These are phyloP conservation scores for Megatriorchis doriae DNA, from an alignment of 2,113 vertebrate species.

Conservation along the genomic window DNA sequence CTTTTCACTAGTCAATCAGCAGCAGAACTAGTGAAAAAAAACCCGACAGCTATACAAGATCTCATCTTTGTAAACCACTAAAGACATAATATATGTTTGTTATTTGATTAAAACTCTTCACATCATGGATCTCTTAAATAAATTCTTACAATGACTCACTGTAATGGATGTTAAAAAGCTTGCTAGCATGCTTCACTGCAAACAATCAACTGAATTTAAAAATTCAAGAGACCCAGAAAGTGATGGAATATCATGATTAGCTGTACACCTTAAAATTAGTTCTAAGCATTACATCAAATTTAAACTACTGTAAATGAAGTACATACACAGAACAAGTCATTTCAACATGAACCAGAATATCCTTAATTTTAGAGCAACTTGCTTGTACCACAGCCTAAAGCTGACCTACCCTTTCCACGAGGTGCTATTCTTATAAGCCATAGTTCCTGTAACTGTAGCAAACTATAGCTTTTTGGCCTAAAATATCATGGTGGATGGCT, in stretches of 20 bases:
- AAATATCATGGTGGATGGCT: not conserved
- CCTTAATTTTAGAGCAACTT: not conserved
- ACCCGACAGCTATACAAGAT: not conserved
- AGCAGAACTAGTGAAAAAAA: not conserved
- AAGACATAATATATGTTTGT: not conserved
- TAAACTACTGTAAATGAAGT: not conserved
- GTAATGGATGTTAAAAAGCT: not conserved
- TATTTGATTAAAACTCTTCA: slow-evolving; percentile 6
- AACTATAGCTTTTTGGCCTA: not conserved
- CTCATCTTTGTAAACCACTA: not conserved
- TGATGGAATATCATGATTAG: not conserved
- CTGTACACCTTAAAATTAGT: not conserved
- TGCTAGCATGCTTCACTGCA: not conserved
- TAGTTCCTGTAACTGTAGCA: not conserved
- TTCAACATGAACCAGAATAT: not conserved
- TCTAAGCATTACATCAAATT: not conserved
- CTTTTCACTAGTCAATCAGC: not conserved
- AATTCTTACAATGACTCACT: not conserved
- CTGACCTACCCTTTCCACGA: not conserved
- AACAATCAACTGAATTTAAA: not conserved
- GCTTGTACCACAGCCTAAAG: not conserved
- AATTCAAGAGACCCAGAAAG: not conserved
- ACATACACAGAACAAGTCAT: not conserved
- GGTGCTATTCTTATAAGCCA: not conserved
- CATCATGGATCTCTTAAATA: not conserved